phyloP scores from a whole-genome alignment of 2,888 invertebrate species.

The Apamea sordens region DNA sequence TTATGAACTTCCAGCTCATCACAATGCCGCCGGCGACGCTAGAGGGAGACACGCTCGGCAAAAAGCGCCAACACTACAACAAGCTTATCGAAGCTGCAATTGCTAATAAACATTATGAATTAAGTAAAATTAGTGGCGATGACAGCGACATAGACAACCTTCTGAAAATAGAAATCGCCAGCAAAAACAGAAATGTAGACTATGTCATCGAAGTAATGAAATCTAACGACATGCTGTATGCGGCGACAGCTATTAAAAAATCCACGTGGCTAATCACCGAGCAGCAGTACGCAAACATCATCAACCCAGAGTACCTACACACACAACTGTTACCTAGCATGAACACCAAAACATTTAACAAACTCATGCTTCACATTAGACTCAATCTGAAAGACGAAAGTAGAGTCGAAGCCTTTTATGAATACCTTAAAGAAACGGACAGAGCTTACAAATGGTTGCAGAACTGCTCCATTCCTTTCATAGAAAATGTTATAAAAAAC shows the following conservation, averaged over 20 bases:
- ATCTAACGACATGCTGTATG: neutral
- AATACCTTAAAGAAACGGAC: neutral
- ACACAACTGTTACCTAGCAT: conserved; percentile 23
- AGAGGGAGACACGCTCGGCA: conserved; percentile 57
- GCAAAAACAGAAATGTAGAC: conserved; percentile 71
- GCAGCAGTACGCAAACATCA: conserved; percentile 75
- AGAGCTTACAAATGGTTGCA: neutral
- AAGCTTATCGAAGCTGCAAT: neutral
- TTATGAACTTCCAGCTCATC: conserved; percentile 41
- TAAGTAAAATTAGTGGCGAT: neutral
- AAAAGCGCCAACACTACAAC: neutral
- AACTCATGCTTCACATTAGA: conserved; percentile 78
- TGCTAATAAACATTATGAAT: neutral
- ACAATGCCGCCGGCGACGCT: conserved; percentile 68
- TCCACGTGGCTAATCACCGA: conserved; percentile 81
- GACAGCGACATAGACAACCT: neutral
- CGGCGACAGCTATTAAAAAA: conserved; percentile 76
- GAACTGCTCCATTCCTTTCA: neutral
- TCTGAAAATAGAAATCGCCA: conserved; percentile 78
- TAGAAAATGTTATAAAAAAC: conserved; percentile 68
- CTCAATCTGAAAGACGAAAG: conserved; percentile 77
- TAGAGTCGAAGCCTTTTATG: conserved; percentile 59
- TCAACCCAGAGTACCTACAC: conserved; percentile 80
- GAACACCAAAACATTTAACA: conserved; percentile 59
- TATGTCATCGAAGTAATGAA: neutral